Conservation (phyloP, 2,797 vertebrate species). For the Urophycis tenuis region DNA sequence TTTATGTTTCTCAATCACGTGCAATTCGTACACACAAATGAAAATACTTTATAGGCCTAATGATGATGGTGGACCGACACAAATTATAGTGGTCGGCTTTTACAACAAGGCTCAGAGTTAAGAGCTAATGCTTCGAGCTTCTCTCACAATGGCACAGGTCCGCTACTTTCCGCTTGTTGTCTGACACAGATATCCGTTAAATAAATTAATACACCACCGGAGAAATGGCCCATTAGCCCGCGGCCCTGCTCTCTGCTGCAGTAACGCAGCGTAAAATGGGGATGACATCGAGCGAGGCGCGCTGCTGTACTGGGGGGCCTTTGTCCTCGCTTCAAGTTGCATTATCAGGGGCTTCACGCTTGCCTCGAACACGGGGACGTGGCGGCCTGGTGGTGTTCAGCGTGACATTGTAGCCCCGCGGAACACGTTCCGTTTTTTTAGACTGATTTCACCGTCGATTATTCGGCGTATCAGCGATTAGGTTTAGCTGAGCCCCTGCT, state of each 20-base stretch:
- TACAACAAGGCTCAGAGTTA: too few species aligned
- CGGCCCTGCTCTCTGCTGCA: neutral
- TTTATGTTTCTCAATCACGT: neutral
- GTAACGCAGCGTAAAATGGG: slow-evolving; percentile 62
- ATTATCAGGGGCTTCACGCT: slow-evolving; percentile 69
- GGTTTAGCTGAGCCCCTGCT: slow-evolving; percentile 33
- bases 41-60: neutral
- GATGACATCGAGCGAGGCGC: slow-evolving; percentile 64
- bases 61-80: neutral
- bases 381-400: neutral
- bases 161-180: neutral
- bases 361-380: slow-evolving; percentile 54
- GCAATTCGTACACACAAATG: neutral
- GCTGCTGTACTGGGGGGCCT: slow-evolving; percentile 45
- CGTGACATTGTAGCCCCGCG: slow-evolving; percentile 50
- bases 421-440: slow-evolving; percentile 35
- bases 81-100: neutral
- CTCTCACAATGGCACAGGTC: neutral
- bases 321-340: slow-evolving; percentile 54
- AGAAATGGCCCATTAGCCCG: neutral
- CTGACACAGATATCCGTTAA: neutral
- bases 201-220: neutral
- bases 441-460: slow-evolving; percentile 55
- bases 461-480: slow-evolving; percentile 61
- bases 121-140: neutral